Evolutionary conservation across 2,888 invertebrate species (phyloP).

Genomic region (Abrostola triplasia): DNA sequence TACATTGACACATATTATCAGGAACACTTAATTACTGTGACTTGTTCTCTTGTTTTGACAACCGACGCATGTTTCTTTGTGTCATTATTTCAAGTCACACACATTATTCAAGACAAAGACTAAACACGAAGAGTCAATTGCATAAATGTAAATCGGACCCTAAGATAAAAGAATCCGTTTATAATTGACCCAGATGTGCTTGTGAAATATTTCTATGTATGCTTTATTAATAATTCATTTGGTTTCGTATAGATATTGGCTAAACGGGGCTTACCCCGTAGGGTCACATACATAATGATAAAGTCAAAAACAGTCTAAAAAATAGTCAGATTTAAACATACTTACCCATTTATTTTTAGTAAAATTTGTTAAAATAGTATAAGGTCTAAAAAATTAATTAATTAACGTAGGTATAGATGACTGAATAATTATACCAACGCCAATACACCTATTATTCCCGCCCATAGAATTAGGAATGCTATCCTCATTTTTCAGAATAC

Average conservation of each 20-base stretch:
- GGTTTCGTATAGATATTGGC: not conserved
- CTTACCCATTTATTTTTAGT: too few relatives aligned
- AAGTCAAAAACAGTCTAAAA: too few relatives aligned
- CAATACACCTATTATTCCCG: too few relatives aligned
- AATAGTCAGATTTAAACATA: too few relatives aligned
- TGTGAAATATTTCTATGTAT: not conserved
- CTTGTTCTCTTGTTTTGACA: not conserved
- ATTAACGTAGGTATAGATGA: too few relatives aligned
- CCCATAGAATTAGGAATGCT: too few relatives aligned
- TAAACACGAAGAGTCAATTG: not conserved
- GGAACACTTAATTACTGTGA: not conserved
- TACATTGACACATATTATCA: not conserved
- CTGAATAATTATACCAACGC: too few relatives aligned
- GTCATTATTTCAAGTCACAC: not conserved
- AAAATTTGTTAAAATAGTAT: too few relatives aligned
- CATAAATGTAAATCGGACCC: not conserved
- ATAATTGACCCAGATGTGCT: not conserved
- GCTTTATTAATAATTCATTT: constrained; percentile 1
- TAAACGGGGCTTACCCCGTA: not conserved
- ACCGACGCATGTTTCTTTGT: not conserved
- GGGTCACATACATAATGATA: not conserved
- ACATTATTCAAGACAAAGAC: not conserved
- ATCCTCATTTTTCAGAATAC: too few relatives aligned
- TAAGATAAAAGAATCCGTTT: not conserved
- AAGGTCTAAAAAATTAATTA: too few relatives aligned